phyloP scores from a whole-genome alignment of 2,888 invertebrate species.

The Hermodice carunculata region DNA sequence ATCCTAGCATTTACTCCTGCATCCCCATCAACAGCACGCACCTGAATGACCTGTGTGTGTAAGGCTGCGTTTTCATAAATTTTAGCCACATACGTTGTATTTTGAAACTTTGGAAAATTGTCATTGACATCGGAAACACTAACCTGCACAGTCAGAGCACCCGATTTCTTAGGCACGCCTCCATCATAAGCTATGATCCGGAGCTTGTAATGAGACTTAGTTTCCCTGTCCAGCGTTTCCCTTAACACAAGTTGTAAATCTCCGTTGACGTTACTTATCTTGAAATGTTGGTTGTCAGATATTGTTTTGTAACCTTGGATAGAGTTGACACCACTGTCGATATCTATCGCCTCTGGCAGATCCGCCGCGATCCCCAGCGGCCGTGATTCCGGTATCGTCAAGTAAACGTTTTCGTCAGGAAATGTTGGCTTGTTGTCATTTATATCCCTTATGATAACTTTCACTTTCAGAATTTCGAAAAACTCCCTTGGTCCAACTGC shows the following conservation, averaged over 20 bases:
- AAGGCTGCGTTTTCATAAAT: constrained; percentile 4
- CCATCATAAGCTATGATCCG: constrained; percentile 15
- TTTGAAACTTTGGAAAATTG: constrained; percentile 17
- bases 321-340: constrained; percentile 24
- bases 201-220: constrained; percentile 1
- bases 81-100: constrained; percentile 7
- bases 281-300: constrained; percentile 5
- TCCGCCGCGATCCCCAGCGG: constrained; percentile 15
- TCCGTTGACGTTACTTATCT: constrained; percentile 9
- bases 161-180: constrained; percentile 15
- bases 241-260: constrained; percentile 42
- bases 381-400: constrained; percentile 17
- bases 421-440: constrained; percentile 34
- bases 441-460: constrained; percentile 24
- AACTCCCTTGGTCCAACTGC: constrained; percentile 16
- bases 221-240: constrained; percentile 23
- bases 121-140: constrained; percentile 20
- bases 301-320: constrained; percentile 20
- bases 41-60: constrained; percentile 1
- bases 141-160: constrained; percentile 14
- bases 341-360: constrained; percentile 31
- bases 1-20: constrained; percentile 21
- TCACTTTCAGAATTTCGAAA: constrained; percentile 24
- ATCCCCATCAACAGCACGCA: constrained; percentile 27
- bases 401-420: background rate